phyloP scores from a whole-genome alignment of 2,797 vertebrate species.

The Microhierax caerulescens region DNA sequence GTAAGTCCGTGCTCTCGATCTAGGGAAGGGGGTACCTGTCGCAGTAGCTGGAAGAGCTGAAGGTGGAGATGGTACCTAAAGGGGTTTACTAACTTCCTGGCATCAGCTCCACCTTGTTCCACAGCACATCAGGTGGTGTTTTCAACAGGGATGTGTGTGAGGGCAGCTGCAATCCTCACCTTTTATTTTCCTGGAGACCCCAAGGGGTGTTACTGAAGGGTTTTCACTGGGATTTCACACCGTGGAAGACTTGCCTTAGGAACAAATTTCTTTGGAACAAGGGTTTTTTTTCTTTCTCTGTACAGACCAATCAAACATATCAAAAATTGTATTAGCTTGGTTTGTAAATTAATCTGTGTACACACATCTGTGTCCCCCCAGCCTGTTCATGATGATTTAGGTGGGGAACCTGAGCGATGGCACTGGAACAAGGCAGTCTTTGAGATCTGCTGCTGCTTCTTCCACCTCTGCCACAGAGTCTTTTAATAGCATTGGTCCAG shows the following conservation, averaged over 20 bases:
- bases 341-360: neutral
- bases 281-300: neutral
- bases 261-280: neutral
- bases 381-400: neutral
- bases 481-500: neutral
- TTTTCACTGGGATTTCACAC: neutral
- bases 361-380: neutral
- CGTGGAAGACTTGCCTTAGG: neutral
- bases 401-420: neutral
- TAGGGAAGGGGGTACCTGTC: conserved; percentile 44
- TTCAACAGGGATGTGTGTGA: conserved; percentile 14
- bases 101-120: conserved; percentile 48
- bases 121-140: conserved; percentile 55
- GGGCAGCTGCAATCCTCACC: neutral
- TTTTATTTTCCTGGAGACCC: neutral
- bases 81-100: conserved; percentile 49
- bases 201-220: neutral
- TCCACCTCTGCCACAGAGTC: neutral
- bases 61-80: conserved; percentile 22
- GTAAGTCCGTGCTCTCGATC: conserved; percentile 81
- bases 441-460: neutral
- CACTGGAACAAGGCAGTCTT: neutral
- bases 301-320: neutral
- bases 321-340: neutral
- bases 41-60: conserved; percentile 38